Evolutionary conservation across 2,113 vertebrate genomes (phyloP).

Genomic region (Calidris pygmaea): DNA sequence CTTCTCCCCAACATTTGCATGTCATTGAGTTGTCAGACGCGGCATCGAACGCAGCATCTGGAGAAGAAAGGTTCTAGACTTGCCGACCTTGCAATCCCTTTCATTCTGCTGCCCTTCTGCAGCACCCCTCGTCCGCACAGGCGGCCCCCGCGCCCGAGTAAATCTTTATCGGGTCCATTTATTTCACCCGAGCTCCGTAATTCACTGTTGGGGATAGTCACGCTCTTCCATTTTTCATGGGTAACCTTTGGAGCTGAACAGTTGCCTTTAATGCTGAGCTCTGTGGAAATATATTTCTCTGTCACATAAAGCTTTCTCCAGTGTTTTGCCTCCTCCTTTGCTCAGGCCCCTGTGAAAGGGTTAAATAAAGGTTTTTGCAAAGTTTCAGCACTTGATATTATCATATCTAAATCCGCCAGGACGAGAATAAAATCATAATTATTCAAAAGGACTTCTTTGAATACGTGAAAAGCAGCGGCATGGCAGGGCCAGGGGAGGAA

Average conservation of each 20-base stretch:
- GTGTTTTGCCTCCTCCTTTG: not conserved
- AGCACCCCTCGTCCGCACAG: not conserved
- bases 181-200: not conserved
- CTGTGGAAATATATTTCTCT: not conserved
- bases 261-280: not conserved
- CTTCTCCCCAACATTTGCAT: fast-evolving
- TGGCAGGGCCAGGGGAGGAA: too few species aligned
- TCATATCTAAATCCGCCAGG: not conserved
- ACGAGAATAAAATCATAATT: not conserved
- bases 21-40: not conserved
- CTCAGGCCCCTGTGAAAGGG: not conserved
- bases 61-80: not conserved
- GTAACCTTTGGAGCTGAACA: slow-evolving; percentile 17
- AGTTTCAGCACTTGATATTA: not conserved
- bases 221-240: not conserved
- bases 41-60: fast-evolving
- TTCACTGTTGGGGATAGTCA: not conserved
- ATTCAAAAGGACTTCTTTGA: not conserved
- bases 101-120: not conserved
- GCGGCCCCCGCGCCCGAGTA: not conserved
- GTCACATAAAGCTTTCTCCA: not conserved
- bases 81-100: not conserved
- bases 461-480: not conserved
- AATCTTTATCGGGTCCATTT: not conserved
- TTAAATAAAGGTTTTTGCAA: not conserved